phyloP scores from a whole-genome alignment of 2,888 invertebrate species.

The Eurytoma adleriae region DNA sequence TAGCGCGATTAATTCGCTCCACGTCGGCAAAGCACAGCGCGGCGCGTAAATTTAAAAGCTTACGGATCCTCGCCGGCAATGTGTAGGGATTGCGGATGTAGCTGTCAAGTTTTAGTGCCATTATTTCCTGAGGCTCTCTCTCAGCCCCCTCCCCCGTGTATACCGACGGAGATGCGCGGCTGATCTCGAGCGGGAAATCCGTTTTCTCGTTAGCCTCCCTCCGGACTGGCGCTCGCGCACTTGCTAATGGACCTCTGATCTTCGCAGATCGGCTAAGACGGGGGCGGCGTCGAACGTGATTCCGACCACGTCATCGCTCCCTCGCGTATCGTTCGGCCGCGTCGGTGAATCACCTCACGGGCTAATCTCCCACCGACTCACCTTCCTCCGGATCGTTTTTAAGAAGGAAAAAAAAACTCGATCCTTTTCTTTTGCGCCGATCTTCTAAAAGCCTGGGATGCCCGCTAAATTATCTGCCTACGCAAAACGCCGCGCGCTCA shows the following conservation, averaged over 20 bases:
- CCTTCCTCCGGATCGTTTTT: not conserved
- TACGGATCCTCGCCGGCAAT: too few relatives aligned
- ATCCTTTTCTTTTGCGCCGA: not conserved
- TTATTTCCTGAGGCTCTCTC: not conserved
- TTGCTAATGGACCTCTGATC: too few relatives aligned
- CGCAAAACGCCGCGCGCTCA: not conserved
- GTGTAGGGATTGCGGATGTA: too few relatives aligned
- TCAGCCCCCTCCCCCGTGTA: not conserved
- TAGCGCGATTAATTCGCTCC: too few relatives aligned
- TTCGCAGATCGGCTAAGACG: too few relatives aligned
- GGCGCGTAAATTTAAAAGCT: too few relatives aligned
- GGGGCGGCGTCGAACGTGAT: constrained; percentile 12
- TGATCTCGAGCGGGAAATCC: too few relatives aligned
- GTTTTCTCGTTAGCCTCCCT: too few relatives aligned
- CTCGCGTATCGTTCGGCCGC: constrained; percentile 24
- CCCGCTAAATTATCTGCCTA: not conserved
- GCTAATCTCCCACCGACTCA: constrained; percentile 7
- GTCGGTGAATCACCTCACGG: not conserved
- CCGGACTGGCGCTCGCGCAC: too few relatives aligned
- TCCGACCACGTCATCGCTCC: constrained; percentile 35
- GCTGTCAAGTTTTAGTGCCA: too few relatives aligned
- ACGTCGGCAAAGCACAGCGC: too few relatives aligned
- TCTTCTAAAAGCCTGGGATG: too few relatives aligned
- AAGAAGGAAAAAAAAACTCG: not conserved
- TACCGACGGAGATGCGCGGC: not conserved